Percentiles rank a stretch among this genome's conserved stretches.
These are phyloP conservation scores for Aphelocoma californica DNA, from an alignment of 2,797 vertebrate genomes.

Conservation along the genomic window DNA sequence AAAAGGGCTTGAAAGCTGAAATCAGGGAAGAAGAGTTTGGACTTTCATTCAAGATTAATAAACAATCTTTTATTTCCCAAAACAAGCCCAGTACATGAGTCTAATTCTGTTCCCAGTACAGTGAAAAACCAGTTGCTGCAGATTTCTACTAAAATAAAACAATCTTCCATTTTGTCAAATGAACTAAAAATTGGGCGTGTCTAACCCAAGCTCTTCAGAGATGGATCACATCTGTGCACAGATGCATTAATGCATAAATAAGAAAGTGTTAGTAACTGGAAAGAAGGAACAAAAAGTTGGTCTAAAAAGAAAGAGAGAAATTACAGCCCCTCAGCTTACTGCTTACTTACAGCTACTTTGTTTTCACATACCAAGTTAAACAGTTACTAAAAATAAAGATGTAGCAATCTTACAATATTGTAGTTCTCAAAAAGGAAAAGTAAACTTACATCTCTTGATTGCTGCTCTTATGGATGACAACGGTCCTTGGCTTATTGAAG, in stretches of 20 bases:
- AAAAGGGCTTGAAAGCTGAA: background rate
- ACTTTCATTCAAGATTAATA: background rate
- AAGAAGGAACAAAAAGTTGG: background rate
- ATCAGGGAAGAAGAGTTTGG: background rate
- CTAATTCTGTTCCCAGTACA: background rate
- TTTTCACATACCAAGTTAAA: background rate
- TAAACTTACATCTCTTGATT: constrained; percentile 92
- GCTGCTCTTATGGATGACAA: constrained; percentile 89
- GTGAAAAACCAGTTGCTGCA: background rate
- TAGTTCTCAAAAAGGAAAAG: constrained; percentile 9
- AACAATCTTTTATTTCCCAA: background rate
- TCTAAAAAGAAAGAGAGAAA: background rate
- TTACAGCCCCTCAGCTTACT: background rate
- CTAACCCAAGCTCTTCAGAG: background rate
- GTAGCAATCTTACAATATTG: background rate
- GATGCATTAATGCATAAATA: background rate
- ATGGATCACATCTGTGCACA: background rate
- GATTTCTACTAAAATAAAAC: background rate
- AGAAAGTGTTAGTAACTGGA: constrained; percentile 7
- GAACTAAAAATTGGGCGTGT: background rate
- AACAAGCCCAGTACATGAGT: background rate
- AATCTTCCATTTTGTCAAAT: background rate
- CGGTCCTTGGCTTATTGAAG: constrained; percentile 84
- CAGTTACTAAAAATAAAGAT: constrained; percentile 15
- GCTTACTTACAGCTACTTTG: background rate